Conservation (phyloP, 2,797 vertebrate genomes). For the Microtus obscurus region DNA sequence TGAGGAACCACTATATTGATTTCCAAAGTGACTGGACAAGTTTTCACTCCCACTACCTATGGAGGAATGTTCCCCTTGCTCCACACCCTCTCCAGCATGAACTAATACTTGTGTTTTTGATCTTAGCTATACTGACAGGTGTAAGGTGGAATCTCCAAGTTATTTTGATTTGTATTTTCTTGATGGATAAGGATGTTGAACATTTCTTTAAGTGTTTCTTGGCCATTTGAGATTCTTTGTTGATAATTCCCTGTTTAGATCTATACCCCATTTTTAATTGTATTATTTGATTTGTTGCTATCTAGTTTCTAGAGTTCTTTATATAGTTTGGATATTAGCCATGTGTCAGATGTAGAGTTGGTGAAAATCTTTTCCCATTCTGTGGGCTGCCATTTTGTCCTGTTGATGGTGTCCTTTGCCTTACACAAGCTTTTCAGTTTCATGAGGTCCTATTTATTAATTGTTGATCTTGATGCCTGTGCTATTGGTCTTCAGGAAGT, state of each 20-base stretch:
- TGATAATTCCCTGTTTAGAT: not conserved
- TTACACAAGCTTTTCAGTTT: not conserved
- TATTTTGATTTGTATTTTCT: not conserved
- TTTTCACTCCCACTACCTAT: too few species aligned
- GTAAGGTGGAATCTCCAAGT: not conserved
- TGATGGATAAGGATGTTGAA: not conserved
- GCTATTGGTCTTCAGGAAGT: not conserved
- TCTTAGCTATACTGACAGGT: too few species aligned
- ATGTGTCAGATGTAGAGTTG: not conserved
- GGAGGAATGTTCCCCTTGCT: too few species aligned
- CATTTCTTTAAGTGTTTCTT: not conserved
- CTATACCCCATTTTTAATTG: not conserved
- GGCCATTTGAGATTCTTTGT: not conserved
- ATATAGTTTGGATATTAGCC: not conserved
- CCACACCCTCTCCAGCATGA: too few species aligned
- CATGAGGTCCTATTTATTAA: not conserved
- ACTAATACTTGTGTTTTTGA: too few species aligned
- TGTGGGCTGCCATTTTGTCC: not conserved
- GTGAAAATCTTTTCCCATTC: not conserved
- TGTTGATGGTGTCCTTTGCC: not conserved
- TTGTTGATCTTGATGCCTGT: not conserved
- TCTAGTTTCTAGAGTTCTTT: not conserved
- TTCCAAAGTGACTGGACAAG: too few species aligned
- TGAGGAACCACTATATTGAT: too few species aligned
- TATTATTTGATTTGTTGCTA: not conserved